Evolutionary conservation across 2,888 invertebrate genomes (phyloP).

Genomic region (Dexiosoma caninum): DNA sequence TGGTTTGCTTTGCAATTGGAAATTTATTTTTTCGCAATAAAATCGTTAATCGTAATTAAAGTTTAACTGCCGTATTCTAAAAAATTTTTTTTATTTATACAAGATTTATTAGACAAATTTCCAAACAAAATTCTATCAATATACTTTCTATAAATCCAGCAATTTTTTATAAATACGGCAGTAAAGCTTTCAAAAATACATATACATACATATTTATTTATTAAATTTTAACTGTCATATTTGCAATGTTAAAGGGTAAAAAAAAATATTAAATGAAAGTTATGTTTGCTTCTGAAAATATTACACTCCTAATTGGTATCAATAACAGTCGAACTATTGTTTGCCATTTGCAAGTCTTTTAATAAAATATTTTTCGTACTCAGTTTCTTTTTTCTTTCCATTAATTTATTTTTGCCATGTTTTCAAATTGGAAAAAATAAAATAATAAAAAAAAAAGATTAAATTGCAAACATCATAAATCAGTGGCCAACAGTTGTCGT

Average conservation of each 20-base stretch:
- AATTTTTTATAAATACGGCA: background rate
- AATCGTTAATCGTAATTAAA: too few species aligned
- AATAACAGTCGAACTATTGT: slow-evolving; percentile 48
- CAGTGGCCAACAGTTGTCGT: slow-evolving; percentile 65
- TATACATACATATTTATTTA: too few species aligned
- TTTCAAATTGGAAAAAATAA: slow-evolving; percentile 21
- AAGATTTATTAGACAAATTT: too few species aligned
- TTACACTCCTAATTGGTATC: slow-evolving; percentile 52
- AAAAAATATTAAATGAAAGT: background rate
- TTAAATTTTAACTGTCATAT: background rate
- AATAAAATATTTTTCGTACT: background rate
- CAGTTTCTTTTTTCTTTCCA: background rate
- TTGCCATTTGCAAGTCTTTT: slow-evolving; percentile 12
- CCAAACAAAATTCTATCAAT: too few species aligned
- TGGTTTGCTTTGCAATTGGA: too few species aligned
- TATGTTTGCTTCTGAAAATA: background rate
- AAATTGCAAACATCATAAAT: slow-evolving; percentile 67
- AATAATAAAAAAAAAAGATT: background rate
- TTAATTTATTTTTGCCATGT: slow-evolving; percentile 13
- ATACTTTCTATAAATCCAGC: too few species aligned
- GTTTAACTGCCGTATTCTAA: too few species aligned
- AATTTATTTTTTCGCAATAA: too few species aligned
- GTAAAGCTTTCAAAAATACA: too few species aligned
- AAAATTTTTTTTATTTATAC: too few species aligned
- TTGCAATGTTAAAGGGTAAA: background rate